phyloP scores from a whole-genome alignment of 2,113 vertebrate species.

The Periophthalmodon schlosseri region DNA sequence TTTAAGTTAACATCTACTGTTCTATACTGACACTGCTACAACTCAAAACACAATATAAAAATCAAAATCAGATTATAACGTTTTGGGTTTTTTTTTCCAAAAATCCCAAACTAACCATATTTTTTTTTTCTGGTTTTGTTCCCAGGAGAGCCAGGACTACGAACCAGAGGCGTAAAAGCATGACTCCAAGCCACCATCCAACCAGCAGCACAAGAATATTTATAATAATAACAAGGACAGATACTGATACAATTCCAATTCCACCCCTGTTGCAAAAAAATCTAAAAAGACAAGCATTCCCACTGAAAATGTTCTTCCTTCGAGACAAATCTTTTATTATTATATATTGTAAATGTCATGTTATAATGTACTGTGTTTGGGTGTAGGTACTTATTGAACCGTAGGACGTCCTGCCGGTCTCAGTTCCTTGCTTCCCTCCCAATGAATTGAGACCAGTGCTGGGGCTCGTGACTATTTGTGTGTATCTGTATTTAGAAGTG shows the following conservation, averaged over 20 bases:
- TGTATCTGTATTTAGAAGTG: slow-evolving; percentile 82
- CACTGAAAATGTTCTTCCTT: slow-evolving; percentile 83
- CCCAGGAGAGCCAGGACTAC: slow-evolving; percentile 94
- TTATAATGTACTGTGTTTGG: slow-evolving; percentile 80
- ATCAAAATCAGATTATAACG: too few species aligned
- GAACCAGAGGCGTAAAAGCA: slow-evolving; percentile 94
- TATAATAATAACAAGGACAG: slow-evolving; percentile 82
- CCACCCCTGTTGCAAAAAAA: slow-evolving; percentile 76
- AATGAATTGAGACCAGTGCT: slow-evolving; percentile 82
- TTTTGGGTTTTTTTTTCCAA: neutral
- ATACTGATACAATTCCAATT: slow-evolving; percentile 76
- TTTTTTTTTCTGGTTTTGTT: neutral
- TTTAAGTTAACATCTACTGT: neutral
- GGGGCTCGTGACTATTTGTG: slow-evolving; percentile 76
- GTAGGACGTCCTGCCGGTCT: slow-evolving; percentile 76
- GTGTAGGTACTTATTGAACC: slow-evolving; percentile 77
- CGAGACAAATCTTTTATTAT: slow-evolving; percentile 82
- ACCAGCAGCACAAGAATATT: slow-evolving; percentile 95
- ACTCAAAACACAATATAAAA: too few species aligned
- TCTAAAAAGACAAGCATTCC: slow-evolving; percentile 69
- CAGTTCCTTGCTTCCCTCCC: slow-evolving; percentile 91
- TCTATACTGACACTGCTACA: too few species aligned
- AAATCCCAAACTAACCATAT: neutral
- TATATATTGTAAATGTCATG: slow-evolving; percentile 83
- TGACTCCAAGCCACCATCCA: slow-evolving; percentile 73